Conservation (phyloP, 2,888 invertebrate species). For the Plagodis dolabraria region DNA sequence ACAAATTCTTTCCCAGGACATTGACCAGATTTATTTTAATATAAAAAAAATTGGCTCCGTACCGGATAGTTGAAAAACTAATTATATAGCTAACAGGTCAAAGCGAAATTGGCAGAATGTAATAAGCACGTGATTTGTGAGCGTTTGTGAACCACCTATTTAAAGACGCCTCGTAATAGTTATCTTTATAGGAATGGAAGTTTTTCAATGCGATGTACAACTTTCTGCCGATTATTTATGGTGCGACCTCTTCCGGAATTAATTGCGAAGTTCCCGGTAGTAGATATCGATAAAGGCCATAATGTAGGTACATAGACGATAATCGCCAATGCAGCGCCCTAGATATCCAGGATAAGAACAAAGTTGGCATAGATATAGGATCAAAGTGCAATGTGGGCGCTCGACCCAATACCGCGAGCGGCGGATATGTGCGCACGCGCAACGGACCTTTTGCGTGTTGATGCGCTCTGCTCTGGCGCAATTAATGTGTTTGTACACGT, state of each 20-base stretch:
- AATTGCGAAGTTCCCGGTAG: constrained; percentile 23
- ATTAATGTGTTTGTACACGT: constrained; percentile 57
- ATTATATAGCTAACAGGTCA: constrained; percentile 23
- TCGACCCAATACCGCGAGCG: constrained; percentile 78
- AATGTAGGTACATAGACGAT: constrained; percentile 57
- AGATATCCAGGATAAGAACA: constrained; percentile 77
- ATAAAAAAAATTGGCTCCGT: constrained; percentile 47
- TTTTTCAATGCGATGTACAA: constrained; percentile 13
- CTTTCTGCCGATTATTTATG: not conserved
- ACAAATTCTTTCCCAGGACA: constrained; percentile 41
- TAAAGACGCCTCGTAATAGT: constrained; percentile 30
- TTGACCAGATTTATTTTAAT: constrained; percentile 45
- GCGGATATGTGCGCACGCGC: constrained; percentile 68
- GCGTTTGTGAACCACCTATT: constrained; percentile 20
- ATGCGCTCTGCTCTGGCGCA: constrained; percentile 53
- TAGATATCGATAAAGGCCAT: constrained; percentile 43
- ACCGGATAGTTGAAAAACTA: constrained; percentile 38
- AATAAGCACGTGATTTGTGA: constrained; percentile 33
- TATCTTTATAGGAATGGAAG: constrained; percentile 7
- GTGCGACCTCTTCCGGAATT: constrained; percentile 6
- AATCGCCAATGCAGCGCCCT: constrained; percentile 68
- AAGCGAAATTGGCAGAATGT: constrained; percentile 44
- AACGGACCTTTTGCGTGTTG: constrained; percentile 65
- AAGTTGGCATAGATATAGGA: constrained; percentile 82
- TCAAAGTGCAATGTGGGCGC: constrained; percentile 83